A percentile compares a stretch with the other conserved stretches of the same genome.
These are phyloP conservation scores for Salvelinus namaycush DNA, from an alignment of 2,113 vertebrate species.

Conservation along the genomic window DNA sequence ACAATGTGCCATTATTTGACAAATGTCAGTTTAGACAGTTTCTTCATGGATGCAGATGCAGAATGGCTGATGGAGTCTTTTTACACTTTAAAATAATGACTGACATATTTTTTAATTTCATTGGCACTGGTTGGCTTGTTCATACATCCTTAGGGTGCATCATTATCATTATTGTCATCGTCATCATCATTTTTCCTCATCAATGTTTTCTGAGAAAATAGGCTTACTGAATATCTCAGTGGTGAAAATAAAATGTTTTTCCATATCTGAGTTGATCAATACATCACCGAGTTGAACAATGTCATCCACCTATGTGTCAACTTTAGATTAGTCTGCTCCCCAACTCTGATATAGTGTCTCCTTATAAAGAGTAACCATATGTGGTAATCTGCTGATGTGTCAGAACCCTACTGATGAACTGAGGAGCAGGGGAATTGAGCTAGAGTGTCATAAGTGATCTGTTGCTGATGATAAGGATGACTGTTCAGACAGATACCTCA, in stretches of 20 bases:
- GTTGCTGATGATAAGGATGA: slow-evolving; percentile 6
- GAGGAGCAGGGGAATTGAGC: background rate
- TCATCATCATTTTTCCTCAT: too few relatives aligned
- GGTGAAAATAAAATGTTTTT: too few relatives aligned
- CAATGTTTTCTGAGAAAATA: too few relatives aligned
- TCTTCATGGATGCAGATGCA: background rate
- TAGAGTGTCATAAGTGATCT: slow-evolving; percentile 44
- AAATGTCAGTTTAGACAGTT: background rate
- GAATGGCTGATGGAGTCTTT: background rate
- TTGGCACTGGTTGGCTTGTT: too few relatives aligned
- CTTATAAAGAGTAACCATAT: slow-evolving; percentile 27
- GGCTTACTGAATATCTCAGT: too few relatives aligned
- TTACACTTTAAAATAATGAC: background rate
- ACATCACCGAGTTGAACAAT: background rate
- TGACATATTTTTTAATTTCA: background rate
- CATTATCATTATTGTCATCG: too few relatives aligned
- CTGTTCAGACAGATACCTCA: slow-evolving; percentile 37
- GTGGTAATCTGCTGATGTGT: slow-evolving; percentile 22
- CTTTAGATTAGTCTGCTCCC: background rate
- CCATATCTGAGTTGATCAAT: background rate
- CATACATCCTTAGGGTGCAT: too few relatives aligned
- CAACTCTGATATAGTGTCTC: background rate
- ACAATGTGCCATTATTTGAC: background rate
- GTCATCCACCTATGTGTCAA: background rate
- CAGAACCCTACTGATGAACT: slow-evolving; percentile 18